Base-by-base conservation (phyloP, 2,113 vertebrate genomes). In the Burhinus bistriatus region DNA sequence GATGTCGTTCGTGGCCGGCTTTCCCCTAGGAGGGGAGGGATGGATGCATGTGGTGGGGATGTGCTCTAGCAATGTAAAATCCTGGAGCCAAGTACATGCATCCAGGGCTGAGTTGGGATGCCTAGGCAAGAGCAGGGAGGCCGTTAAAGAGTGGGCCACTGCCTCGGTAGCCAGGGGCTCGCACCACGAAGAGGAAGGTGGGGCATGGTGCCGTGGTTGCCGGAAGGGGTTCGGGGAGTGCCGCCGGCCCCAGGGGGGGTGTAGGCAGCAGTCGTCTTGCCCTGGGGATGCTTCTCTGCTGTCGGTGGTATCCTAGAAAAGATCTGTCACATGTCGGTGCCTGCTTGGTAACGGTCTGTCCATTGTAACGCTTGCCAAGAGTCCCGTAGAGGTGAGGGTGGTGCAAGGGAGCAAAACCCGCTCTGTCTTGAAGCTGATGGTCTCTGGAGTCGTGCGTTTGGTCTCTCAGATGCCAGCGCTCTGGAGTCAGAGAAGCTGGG, bases 131-230 rank as follows among this genome's bases (percentile, higher is more conserved):
- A 70, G 59, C 38, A 27, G 2, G 2, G 44, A 27, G 69, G 45
- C 2, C 2, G 26, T 32, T 7, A 5, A 32, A 45, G 52, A 58
- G 34, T 3, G 7, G 44, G 57, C n/a, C 54, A 44, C 32, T 1
- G 17, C 22, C 36, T 15, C 1, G 5, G 55, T 26, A 57, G 15
- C 34, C 51, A 9, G 45, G 9, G 29, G 26, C 27, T 38, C 0
- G 4, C 3, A 12, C 13, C 13, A 29, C 47, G 36, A 44, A 38
- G 52, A 75, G 62, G 16, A 81, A 49, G 38, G 83, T 66, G 76
- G 26, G 12, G 25, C 17, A 30, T 1, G 1, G 7, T 4, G 49
- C 49, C 12, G 22, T 0, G 0, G 42, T 13, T 17, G 16, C 61
- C 3, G 9, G 45, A 47, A 62, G 42, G 45, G 59, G 9, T 5